Conservation (phyloP, 2,888 invertebrate species). For the Nemapogon koenigi region DNA sequence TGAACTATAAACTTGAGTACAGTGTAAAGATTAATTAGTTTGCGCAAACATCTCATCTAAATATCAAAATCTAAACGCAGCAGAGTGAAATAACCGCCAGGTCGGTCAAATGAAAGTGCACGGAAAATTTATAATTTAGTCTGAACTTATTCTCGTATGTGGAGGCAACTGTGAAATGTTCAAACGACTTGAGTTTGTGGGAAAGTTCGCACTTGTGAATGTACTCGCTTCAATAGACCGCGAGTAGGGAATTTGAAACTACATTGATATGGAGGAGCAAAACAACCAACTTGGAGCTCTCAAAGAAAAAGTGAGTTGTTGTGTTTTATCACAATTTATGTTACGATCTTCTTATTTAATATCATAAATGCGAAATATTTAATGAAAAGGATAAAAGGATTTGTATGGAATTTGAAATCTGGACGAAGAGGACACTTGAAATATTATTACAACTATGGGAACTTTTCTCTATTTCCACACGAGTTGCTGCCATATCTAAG, state of each 20-base stretch:
- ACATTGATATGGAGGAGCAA: slow-evolving; percentile 26
- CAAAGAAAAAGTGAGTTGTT: slow-evolving; percentile 38
- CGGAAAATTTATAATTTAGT: slow-evolving; percentile 11
- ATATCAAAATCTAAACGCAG: slow-evolving; percentile 23
- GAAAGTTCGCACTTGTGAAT: slow-evolving; percentile 24
- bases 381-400: too few relatives aligned
- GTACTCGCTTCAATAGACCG: slow-evolving; percentile 19
- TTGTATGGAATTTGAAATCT: too few relatives aligned
- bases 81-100: neutral
- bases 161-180: slow-evolving; percentile 17
- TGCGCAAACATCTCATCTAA: slow-evolving; percentile 41
- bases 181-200: too few relatives aligned
- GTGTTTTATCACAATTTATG: too few relatives aligned
- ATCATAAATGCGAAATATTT: too few relatives aligned
- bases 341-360: too few relatives aligned
- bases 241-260: slow-evolving; percentile 1
- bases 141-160: slow-evolving; percentile 6
- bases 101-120: slow-evolving; percentile 27
- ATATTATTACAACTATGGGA: too few relatives aligned
- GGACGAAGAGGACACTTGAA: too few relatives aligned
- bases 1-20: too few relatives aligned
- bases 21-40: slow-evolving; percentile 55
- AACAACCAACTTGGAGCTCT: slow-evolving; percentile 20
- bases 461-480: too few relatives aligned
- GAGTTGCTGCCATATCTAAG: too few relatives aligned